Evolutionary conservation across 2,888 invertebrate genomes (phyloP).

Genomic region (Caenorhabditis panamensis): DNA sequence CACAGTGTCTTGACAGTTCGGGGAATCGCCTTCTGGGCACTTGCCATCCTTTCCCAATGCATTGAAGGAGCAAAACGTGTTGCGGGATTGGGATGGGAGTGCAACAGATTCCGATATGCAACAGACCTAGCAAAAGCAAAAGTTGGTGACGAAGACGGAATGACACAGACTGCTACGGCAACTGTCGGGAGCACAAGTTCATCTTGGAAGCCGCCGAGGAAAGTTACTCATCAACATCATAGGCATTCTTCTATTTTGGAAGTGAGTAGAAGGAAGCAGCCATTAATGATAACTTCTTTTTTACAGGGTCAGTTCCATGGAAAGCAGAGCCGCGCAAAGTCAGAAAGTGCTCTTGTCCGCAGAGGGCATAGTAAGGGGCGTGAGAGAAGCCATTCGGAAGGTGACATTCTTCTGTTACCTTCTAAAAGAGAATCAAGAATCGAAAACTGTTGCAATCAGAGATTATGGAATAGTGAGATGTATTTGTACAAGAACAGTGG

Average conservation of each 20-base stretch:
- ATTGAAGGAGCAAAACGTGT: constrained; percentile 66
- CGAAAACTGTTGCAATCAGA: constrained; percentile 13
- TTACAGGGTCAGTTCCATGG: constrained; percentile 26
- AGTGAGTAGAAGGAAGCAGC: constrained; percentile 17
- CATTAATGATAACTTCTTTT: too few relatives aligned
- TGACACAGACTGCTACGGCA: constrained; percentile 17
- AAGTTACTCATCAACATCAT: constrained; percentile 42
- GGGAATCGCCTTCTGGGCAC: constrained; percentile 79
- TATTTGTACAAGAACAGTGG: constrained; percentile 41
- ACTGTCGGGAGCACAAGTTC: constrained; percentile 34
- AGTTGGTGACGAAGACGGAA: constrained; percentile 40
- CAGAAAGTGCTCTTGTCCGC: constrained; percentile 41
- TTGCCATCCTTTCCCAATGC: constrained; percentile 71
- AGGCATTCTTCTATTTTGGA: constrained; percentile 43
- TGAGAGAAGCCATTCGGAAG: constrained; percentile 34
- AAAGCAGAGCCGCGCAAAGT: constrained; percentile 50
- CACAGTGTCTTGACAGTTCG: constrained; percentile 74
- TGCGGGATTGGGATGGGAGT: constrained; percentile 76
- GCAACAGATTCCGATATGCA: constrained; percentile 67
- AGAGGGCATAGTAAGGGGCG: constrained; percentile 42
- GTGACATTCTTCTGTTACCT: constrained; percentile 16
- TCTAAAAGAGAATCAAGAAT: constrained; percentile 13
- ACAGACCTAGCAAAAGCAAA: constrained; percentile 47
- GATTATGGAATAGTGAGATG: constrained; percentile 55
- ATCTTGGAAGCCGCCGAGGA: constrained; percentile 20